phyloP scores from a whole-genome alignment of 1,140 invertebrate species.

The Bombus haemorrhoidalis region DNA sequence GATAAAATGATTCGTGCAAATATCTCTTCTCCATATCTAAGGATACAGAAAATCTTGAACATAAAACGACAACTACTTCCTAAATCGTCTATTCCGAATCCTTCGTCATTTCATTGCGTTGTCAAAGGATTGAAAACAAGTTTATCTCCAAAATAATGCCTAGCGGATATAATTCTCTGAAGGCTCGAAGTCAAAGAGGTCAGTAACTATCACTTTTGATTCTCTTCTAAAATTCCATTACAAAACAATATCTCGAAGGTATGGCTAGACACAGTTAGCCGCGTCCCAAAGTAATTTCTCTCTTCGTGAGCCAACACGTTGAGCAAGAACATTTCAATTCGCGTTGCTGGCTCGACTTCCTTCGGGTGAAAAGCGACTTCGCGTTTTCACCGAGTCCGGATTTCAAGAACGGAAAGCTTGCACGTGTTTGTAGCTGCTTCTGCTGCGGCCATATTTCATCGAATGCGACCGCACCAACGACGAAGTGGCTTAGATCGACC shows the following conservation, averaged over 20 bases:
- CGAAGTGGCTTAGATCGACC: slow-evolving; percentile 35
- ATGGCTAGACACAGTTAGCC: background rate
- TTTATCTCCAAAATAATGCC: background rate
- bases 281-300: background rate
- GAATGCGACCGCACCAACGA: slow-evolving; percentile 18
- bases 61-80: background rate
- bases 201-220: background rate
- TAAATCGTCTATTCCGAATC: background rate
- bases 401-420: background rate
- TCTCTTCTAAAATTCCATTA: background rate
- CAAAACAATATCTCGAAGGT: background rate
- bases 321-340: slow-evolving; percentile 1
- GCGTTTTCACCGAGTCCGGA: background rate
- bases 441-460: slow-evolving; percentile 45
- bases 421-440: slow-evolving; percentile 1
- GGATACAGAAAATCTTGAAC: background rate
- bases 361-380: too few relatives aligned
- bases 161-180: background rate
- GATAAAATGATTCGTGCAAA: too few relatives aligned
- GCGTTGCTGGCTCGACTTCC: background rate
- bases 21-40: background rate
- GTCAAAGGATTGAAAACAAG: background rate
- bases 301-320: background rate
- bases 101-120: background rate
- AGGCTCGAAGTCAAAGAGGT: background rate